Evolutionary conservation across 2,113 vertebrate species (phyloP), one percentile per base, ranked within the genome.

Genomic region (Anoura caudifer): DNA sequence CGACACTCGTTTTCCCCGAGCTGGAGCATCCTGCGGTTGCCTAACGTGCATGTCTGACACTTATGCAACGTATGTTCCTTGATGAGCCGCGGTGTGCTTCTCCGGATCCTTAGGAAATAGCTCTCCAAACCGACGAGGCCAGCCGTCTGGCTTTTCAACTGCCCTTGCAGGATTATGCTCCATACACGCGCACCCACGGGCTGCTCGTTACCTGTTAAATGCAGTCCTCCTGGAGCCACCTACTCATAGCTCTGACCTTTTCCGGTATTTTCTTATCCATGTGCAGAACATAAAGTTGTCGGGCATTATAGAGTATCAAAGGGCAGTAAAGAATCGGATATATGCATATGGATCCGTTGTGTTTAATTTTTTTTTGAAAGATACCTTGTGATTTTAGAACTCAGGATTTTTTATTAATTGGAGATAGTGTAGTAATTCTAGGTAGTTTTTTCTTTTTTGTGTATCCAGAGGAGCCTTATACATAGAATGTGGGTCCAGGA

Each of bases 1-100:
- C 36, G 7, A 2, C 36, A 1, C n/a, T 1, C 2, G 2, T n/a
- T 10, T 47, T 16, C 16, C 4, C 8, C 12, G 16, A 16, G 54
- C 22, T 28, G 84, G 84, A n/a, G 31, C 63, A 0, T 6, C 7
- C 6, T 38, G 0, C 45, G 4, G 50, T 63, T 50, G 77, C 72
- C 11, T 26, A 56, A 1, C 38, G 17, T 61, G 41, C 31, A 0
- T 84, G 80, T 90, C 61, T 31, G 56, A 2, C 26, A 1, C 19
- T 47, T 87, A 4, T 22, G 72, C 54, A 0, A 14, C 28, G 4
- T 45, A 0, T 28, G 72, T 14, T 19, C 24, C 24, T 45, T 8
- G 36, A 1, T 72, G 43, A n/a, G 43, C 20, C 17, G 6, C 1
- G 22, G 2, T 19, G 2, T 9, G 73, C 63, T 59, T 59, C 13